Evolutionary conservation across 2,113 vertebrate genomes (phyloP).

Genomic region (Ancistrus triradiatus): DNA sequence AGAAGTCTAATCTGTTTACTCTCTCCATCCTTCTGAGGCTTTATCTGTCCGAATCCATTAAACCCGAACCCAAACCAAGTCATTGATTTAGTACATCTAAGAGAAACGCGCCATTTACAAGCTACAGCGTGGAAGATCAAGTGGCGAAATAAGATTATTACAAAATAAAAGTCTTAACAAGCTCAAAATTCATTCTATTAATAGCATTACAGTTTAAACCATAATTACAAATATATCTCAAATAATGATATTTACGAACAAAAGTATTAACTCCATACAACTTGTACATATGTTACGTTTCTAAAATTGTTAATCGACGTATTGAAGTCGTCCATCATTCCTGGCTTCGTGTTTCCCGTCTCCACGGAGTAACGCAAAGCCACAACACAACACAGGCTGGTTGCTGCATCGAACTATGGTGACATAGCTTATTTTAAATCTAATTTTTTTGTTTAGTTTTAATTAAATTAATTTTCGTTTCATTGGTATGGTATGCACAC

Average conservation of each 20-base stretch:
- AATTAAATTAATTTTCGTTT: neutral
- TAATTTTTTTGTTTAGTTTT: too few relatives aligned
- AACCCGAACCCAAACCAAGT: slow-evolving; percentile 82
- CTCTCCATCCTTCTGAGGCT: neutral
- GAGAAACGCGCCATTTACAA: neutral
- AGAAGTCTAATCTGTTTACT: slow-evolving; percentile 40
- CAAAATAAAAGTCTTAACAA: slow-evolving; percentile 7
- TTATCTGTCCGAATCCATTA: slow-evolving; percentile 74
- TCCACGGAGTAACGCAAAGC: slow-evolving; percentile 11
- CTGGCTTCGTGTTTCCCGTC: slow-evolving; percentile 20
- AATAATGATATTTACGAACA: too few relatives aligned
- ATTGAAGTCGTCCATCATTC: neutral
- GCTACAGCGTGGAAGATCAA: too few relatives aligned
- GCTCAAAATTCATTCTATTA: too few relatives aligned
- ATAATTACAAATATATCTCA: too few relatives aligned
- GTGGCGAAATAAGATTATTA: neutral
- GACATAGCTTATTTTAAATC: neutral
- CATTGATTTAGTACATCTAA: slow-evolving; percentile 29
- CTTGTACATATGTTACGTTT: too few relatives aligned
- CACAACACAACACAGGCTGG: neutral
- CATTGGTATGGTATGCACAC: too few relatives aligned
- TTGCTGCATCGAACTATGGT: slow-evolving; percentile 1
- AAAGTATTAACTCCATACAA: too few relatives aligned
- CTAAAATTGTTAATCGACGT: too few relatives aligned
- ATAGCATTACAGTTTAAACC: too few relatives aligned